Conservation (phyloP, 2,113 vertebrate species). For the Zapus hudsonius region DNA sequence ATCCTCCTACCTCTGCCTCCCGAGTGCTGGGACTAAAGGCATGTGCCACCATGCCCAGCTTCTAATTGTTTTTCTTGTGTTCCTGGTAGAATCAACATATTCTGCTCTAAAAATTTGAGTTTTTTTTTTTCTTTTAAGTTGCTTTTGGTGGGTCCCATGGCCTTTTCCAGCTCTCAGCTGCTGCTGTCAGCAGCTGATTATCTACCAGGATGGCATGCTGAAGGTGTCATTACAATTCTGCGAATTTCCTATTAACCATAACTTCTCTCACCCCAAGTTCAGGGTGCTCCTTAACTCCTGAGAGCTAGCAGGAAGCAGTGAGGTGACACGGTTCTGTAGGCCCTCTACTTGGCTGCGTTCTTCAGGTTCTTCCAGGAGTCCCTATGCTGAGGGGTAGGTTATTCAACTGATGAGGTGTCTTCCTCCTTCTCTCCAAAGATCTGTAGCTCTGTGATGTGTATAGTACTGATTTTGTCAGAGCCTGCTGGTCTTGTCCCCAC, state of each 20-base stretch:
- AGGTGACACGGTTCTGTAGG: not conserved
- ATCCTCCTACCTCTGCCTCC: no score
- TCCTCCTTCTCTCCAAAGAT: not conserved
- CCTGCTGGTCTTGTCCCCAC: not conserved
- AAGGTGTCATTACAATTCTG: not conserved
- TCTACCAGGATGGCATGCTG: not conserved
- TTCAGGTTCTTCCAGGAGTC: not conserved
- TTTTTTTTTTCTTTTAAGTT: not conserved
- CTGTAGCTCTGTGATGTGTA: not conserved
- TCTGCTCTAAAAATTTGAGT: slow-evolving; percentile 6
- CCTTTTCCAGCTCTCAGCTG: slow-evolving; percentile 19
- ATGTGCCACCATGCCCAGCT: no score
- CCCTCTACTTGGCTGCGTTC: not conserved
- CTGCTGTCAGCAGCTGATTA: slow-evolving; percentile 13
- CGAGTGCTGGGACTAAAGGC: no score
- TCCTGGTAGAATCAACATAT: not conserved
- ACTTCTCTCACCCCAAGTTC: not conserved
- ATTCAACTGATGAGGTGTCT: not conserved
- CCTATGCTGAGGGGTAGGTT: not conserved
- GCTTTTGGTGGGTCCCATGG: slow-evolving; percentile 26
- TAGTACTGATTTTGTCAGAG: slow-evolving; percentile 23
- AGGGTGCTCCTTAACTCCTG: not conserved
- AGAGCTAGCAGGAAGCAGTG: not conserved
- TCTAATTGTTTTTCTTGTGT: no score
- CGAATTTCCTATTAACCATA: slow-evolving; percentile 51